Evolutionary conservation across 2,888 invertebrate species (phyloP), one percentile per base, ranked within the genome.

Genomic region (Cataglyphis livida): DNA sequence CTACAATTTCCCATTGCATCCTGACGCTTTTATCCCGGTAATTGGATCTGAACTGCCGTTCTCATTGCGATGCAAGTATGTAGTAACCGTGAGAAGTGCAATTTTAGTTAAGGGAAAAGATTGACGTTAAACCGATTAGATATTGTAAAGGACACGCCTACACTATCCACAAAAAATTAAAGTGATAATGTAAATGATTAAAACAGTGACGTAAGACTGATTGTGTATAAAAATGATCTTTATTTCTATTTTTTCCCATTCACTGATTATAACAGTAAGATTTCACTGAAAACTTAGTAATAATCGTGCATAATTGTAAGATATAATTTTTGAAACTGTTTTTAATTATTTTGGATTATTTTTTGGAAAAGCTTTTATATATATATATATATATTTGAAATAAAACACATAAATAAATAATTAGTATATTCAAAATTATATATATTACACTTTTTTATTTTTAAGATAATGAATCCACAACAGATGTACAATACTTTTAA

Each of bases 1-100:
- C 71, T 71, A 61, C 71, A 79, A 71, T 79, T 79, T 76, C 78
- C 71, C 41, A 44, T 59, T 59, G 35, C 70, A 28, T 78, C 54
- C 28, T 41, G 41, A 21, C 41, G 57, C 59, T 44, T 48, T 79
- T 71, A 61, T 61, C 35, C 59, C 41, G 44, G 59, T 79, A 71
- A 79, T 79, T 79, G 78, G 44, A 61, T 71, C 71, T 32, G 59
- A 78, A 70, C 44, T 41, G 71, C 59, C 21, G 32, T 21, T 57
- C 15, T 28, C 76, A 38, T 51, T n/a, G 68, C 28, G 41, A 57
- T 44, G 41, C 70, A 32, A 70, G 21, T 54, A 41, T 15, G 54
- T 35, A 44, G 57, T 12, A 57, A 59, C 44, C 54, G 70, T 78
- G 76, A 59, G 78, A 78, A 70, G 71, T 21, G 78, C 44, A 71